Evolutionary conservation across 2,797 vertebrate genomes (phyloP).

Genomic region (Falco biarmicus): DNA sequence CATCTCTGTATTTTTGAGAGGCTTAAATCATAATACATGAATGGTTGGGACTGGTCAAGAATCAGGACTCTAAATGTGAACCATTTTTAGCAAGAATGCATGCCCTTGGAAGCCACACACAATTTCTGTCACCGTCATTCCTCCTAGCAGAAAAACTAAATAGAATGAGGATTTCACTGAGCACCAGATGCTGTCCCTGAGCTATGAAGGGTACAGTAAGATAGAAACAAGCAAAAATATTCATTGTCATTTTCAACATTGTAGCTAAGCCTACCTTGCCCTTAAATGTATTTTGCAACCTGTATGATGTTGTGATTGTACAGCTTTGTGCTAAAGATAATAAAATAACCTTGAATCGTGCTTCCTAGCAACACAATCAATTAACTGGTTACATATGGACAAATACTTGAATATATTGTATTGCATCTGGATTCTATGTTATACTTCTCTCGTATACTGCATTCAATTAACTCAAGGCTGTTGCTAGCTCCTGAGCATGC

Average conservation of each 20-base stretch:
- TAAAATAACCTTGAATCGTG: constrained; percentile 53
- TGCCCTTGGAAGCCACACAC: constrained; percentile 11
- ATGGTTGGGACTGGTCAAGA: not conserved
- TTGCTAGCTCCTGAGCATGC: not conserved
- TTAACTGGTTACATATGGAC: constrained; percentile 32
- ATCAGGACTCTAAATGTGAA: not conserved
- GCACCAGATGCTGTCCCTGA: not conserved
- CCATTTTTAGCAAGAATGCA: not conserved
- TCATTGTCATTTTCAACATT: not conserved
- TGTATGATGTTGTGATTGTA: not conserved
- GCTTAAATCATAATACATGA: not conserved
- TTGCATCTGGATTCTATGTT: not conserved
- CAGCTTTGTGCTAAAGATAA: constrained; percentile 30
- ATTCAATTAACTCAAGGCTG: constrained; percentile 63
- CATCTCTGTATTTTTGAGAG: not conserved
- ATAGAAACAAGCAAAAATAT: not conserved
- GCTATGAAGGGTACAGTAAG: not conserved
- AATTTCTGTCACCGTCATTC: not conserved
- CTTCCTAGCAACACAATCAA: constrained; percentile 39
- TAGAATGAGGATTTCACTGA: not conserved
- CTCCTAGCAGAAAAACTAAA: not conserved
- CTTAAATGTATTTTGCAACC: not conserved
- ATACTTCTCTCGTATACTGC: not conserved
- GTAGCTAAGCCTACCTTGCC: not conserved
- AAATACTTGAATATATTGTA: constrained; percentile 47